Conservation (phyloP, 2,888 invertebrate species). For the Rhamnusium bicolor region DNA sequence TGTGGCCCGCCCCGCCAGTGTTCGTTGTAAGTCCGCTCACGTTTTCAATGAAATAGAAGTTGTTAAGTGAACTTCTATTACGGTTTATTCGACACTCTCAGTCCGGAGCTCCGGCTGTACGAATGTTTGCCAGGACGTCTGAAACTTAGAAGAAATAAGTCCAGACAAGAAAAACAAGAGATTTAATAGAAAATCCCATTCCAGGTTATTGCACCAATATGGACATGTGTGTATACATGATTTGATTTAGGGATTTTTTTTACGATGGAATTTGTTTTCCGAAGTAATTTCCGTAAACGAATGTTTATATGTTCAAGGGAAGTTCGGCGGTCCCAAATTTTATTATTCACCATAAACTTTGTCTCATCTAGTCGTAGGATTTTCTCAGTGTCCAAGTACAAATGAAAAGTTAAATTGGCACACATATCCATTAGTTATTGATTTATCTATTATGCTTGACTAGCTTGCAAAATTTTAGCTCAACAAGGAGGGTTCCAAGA, state of each 20-base stretch:
- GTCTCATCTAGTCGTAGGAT: too few relatives aligned
- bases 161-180: slow-evolving; percentile 18
- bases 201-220: neutral
- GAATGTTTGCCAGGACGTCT: slow-evolving; percentile 29
- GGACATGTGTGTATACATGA: slow-evolving; percentile 1
- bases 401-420: too few relatives aligned
- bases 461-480: too few relatives aligned
- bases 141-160: slow-evolving; percentile 3
- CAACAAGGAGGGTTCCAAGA: too few relatives aligned
- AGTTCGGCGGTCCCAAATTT: neutral
- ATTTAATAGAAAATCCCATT: neutral
- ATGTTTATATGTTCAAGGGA: neutral
- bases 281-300: neutral
- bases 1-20: slow-evolving; percentile 21
- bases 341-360: too few relatives aligned
- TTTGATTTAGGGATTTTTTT: neutral
- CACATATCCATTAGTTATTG: too few relatives aligned
- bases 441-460: too few relatives aligned
- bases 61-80: slow-evolving; percentile 69
- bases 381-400: too few relatives aligned
- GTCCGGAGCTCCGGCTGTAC: slow-evolving; percentile 33
- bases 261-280: neutral
- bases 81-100: slow-evolving; percentile 66
- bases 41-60: slow-evolving; percentile 69
- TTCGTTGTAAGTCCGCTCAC: slow-evolving; percentile 52